A percentile compares a stretch with the other conserved stretches of the same genome.
phyloP scores from a whole-genome alignment of 2,888 invertebrate species.

The Eilema sororculum region DNA sequence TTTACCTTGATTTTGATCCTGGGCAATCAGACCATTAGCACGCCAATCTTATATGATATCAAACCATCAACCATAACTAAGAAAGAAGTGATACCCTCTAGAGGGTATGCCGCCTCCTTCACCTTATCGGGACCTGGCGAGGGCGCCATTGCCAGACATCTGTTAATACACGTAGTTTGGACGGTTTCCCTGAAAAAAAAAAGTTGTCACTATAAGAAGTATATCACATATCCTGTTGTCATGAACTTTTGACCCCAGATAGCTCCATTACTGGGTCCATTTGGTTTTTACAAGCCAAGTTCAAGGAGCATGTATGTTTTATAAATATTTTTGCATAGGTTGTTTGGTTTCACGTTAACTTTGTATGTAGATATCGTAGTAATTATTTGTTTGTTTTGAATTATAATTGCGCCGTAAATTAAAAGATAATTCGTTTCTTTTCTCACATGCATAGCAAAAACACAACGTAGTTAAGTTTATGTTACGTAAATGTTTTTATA shows the following conservation, averaged over 20 bases:
- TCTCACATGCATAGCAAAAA: background rate
- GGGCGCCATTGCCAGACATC: too few relatives aligned
- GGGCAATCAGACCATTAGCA: too few relatives aligned
- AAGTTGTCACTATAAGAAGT: background rate
- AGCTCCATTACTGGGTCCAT: background rate
- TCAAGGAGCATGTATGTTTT: background rate
- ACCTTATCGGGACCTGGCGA: too few relatives aligned
- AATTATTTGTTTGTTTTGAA: background rate
- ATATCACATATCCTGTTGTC: conserved; percentile 3
- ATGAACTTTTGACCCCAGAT: background rate
- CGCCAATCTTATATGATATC: too few relatives aligned
- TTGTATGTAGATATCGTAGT: background rate
- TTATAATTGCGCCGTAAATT: background rate
- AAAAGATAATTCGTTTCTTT: background rate
- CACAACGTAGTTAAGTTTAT: background rate
- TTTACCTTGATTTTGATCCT: too few relatives aligned
- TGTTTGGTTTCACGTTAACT: background rate
- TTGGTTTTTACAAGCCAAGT: conserved; percentile 3
- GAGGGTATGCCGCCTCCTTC: too few relatives aligned
- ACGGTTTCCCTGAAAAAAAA: background rate
- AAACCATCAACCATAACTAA: too few relatives aligned
- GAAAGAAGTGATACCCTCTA: too few relatives aligned
- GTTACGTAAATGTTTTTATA: background rate
- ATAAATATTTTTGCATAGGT: background rate
- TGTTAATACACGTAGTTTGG: background rate